Percentiles rank a stretch among this genome's conserved stretches.
These are phyloP conservation scores for Acronicta alni DNA, from an alignment of 2,888 invertebrate species.

Conservation along the genomic window DNA sequence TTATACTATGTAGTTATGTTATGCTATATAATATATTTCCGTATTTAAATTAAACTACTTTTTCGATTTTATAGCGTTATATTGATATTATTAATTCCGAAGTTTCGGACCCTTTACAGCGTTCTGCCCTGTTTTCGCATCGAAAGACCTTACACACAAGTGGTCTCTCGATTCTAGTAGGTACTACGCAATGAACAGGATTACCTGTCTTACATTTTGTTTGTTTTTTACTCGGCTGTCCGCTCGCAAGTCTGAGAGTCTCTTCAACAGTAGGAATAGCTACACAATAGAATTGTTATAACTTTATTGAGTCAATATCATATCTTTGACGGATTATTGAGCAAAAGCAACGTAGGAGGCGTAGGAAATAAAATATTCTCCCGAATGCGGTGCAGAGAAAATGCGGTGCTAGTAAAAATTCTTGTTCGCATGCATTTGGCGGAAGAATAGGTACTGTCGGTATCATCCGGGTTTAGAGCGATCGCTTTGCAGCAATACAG, in stretches of 20 bases:
- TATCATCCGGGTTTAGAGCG: slow-evolving; percentile 60
- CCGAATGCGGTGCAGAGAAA: slow-evolving; percentile 17
- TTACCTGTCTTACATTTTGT: slow-evolving; percentile 59
- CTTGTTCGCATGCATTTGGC: slow-evolving; percentile 47
- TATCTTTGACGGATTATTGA: slow-evolving; percentile 39
- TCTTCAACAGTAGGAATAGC: slow-evolving; percentile 37
- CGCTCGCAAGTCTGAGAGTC: slow-evolving; percentile 18
- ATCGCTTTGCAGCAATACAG: slow-evolving; percentile 52
- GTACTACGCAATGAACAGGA: slow-evolving; percentile 51
- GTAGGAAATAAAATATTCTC: slow-evolving; percentile 44
- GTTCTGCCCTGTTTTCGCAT: background rate
- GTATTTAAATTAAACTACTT: too few species aligned
- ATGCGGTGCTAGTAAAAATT: slow-evolving; percentile 33
- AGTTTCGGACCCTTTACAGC: too few species aligned
- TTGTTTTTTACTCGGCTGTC: slow-evolving; percentile 51
- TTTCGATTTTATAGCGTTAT: too few species aligned
- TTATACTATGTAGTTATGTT: too few species aligned
- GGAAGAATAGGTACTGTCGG: slow-evolving; percentile 48
- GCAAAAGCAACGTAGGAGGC: slow-evolving; percentile 23
- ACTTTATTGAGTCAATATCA: slow-evolving; percentile 8
- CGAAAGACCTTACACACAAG: slow-evolving; percentile 18
- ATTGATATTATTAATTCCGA: too few species aligned
- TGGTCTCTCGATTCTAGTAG: slow-evolving; percentile 26
- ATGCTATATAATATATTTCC: too few species aligned
- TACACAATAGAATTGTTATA: slow-evolving; percentile 11